Evolutionary conservation across 2,888 invertebrate genomes (phyloP).

Genomic region (Poecilobothrus nobilitatus): DNA sequence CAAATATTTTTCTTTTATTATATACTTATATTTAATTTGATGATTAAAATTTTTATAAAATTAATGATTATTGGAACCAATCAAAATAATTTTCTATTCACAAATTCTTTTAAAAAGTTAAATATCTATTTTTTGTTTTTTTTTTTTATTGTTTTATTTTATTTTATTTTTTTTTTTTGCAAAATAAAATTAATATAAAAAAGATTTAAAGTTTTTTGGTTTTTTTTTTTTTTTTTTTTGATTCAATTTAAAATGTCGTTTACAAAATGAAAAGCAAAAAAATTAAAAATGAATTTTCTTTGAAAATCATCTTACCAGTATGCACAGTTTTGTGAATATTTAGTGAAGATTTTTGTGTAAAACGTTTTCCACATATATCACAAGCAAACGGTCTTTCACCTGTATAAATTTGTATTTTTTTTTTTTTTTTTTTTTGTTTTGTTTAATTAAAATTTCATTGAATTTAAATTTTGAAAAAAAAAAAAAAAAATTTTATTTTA

Average conservation of each 20-base stretch:
- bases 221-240: conserved; percentile 1
- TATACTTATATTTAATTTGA: not conserved
- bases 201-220: not conserved
- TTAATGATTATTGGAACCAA: no score
- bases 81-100: no score
- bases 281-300: conserved; percentile 10
- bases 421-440: not conserved
- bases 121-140: no score
- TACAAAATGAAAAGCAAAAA: conserved; percentile 10
- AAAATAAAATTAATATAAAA: no score
- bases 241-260: not conserved
- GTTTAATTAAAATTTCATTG: not conserved
- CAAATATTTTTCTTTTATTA: not conserved
- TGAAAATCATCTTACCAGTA: conserved; percentile 25
- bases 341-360: conserved; percentile 73
- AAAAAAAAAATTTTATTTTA: not conserved
- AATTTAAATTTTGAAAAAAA: not conserved
- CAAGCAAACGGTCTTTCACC: conserved; percentile 53
- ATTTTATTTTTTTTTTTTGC: no score
- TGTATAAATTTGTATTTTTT: not conserved
- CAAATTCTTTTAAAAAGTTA: no score
- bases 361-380: conserved; percentile 68
- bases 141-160: no score
- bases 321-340: conserved; percentile 51
- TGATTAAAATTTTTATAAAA: no score